phyloP scores from a whole-genome alignment of 2,888 invertebrate genomes.

The Cryptocephalus primarius region DNA sequence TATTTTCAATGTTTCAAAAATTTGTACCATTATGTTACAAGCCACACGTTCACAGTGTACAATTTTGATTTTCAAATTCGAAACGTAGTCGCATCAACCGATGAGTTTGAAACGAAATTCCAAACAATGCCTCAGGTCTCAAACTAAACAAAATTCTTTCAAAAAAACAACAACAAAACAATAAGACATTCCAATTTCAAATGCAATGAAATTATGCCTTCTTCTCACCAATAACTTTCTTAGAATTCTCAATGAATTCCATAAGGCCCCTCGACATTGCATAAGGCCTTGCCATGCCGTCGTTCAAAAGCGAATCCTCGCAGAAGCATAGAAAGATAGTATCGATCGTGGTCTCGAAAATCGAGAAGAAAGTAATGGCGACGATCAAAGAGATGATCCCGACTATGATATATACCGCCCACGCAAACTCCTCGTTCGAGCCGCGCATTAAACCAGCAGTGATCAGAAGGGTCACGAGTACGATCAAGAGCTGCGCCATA shows the following conservation, averaged over 20 bases:
- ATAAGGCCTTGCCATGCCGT: constrained; percentile 22
- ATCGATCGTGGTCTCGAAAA: constrained; percentile 21
- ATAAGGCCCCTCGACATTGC: constrained; percentile 22
- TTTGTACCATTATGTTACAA: no score
- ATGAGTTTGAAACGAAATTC: no score
- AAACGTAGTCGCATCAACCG: no score
- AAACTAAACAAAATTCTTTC: no score
- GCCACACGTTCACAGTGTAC: no score
- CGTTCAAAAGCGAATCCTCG: constrained; percentile 22
- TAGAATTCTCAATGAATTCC: constrained; percentile 22
- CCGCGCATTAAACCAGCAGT: constrained; percentile 10
- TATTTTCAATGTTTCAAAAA: no score
- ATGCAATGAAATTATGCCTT: background rate
- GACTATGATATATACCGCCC: constrained; percentile 7
- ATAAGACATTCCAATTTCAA: background rate
- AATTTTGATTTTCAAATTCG: no score
- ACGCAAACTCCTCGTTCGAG: constrained; percentile 1
- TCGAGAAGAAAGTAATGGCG: constrained; percentile 6
- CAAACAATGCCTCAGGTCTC: no score
- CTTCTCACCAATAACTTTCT: constrained; percentile 12
- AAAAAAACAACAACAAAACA: background rate
- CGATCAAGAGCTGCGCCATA: constrained; percentile 18
- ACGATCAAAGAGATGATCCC: constrained; percentile 10
- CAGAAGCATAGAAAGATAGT: constrained; percentile 25
- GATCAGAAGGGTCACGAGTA: constrained; percentile 13